Evolutionary conservation across 1,140 invertebrate species (phyloP).

Genomic region (Mamestra configurata): DNA sequence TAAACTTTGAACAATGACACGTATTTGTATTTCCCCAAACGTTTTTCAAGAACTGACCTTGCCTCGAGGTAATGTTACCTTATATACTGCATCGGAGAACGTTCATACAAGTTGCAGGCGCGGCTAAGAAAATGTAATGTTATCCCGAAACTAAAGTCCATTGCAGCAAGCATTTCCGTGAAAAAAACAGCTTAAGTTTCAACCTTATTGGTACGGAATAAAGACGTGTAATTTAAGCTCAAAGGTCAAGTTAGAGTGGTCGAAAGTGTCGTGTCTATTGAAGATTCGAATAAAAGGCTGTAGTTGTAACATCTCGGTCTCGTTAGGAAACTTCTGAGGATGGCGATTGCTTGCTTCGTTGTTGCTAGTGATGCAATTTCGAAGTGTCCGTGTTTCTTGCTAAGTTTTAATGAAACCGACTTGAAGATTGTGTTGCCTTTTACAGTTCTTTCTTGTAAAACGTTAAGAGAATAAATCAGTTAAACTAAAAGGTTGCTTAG

Average conservation of each 20-base stretch:
- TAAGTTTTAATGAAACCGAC: not conserved
- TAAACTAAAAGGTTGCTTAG: too few species aligned
- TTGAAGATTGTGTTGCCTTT: not conserved
- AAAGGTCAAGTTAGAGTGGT: slow-evolving; percentile 6
- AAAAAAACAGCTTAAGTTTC: not conserved
- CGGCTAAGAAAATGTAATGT: not conserved
- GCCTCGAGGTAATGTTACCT: not conserved
- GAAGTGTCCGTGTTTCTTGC: not conserved
- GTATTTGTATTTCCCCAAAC: slow-evolving; percentile 16
- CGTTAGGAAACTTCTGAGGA: slow-evolving; percentile 35
- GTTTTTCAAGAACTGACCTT: slow-evolving; percentile 22
- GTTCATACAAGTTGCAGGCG: slow-evolving; percentile 18
- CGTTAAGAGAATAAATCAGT: too few species aligned
- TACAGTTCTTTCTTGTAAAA: too few species aligned
- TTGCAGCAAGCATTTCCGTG: slow-evolving; percentile 26
- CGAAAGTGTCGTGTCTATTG: slow-evolving; percentile 38
- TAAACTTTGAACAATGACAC: slow-evolving; percentile 1
- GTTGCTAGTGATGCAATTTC: slow-evolving; percentile 30
- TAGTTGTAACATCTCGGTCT: slow-evolving; percentile 35
- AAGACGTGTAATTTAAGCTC: not conserved
- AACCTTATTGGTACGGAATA: slow-evolving; percentile 7
- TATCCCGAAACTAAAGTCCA: slow-evolving; percentile 15
- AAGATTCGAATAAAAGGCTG: slow-evolving; percentile 39
- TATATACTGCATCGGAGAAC: not conserved
- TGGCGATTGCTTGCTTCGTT: slow-evolving; percentile 13